Conservation (phyloP, 2,113 vertebrate species). For the Empidonax traillii region DNA sequence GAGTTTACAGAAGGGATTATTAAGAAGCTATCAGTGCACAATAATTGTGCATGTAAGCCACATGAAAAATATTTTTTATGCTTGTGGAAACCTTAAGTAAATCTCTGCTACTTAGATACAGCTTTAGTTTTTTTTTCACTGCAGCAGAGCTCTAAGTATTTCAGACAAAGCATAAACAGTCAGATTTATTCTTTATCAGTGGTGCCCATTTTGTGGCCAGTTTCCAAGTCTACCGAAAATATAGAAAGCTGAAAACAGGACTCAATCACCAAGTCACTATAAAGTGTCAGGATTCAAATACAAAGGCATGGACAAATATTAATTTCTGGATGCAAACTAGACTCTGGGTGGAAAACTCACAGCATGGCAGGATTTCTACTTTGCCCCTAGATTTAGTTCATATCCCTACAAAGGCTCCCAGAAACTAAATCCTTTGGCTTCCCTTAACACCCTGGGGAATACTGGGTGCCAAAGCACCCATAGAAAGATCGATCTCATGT, state of each 20-base stretch:
- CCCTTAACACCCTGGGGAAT: accelerated
- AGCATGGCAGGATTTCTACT: neutral
- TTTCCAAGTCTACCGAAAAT: neutral
- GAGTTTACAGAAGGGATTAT: neutral
- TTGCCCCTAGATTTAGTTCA: neutral
- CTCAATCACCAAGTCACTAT: neutral
- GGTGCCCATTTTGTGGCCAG: neutral
- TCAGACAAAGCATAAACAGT: neutral
- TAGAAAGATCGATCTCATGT: neutral
- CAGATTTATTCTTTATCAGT: neutral
- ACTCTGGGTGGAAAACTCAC: neutral
- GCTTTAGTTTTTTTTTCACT: neutral
- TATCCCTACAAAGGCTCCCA: neutral
- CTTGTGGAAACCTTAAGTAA: neutral
- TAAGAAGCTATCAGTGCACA: neutral
- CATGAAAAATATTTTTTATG: neutral
- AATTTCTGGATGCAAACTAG: neutral
- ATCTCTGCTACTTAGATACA: neutral
- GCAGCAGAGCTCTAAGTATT: neutral
- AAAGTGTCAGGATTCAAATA: neutral
- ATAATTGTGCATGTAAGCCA: neutral
- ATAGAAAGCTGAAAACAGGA: neutral
- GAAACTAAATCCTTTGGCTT: neutral
- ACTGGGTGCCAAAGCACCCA: neutral
- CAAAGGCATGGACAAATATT: neutral